Evolutionary conservation across 1,140 invertebrate genomes (phyloP), one percentile per base, ranked within the genome.

Genomic region (Doryteuthis pealeii): DNA sequence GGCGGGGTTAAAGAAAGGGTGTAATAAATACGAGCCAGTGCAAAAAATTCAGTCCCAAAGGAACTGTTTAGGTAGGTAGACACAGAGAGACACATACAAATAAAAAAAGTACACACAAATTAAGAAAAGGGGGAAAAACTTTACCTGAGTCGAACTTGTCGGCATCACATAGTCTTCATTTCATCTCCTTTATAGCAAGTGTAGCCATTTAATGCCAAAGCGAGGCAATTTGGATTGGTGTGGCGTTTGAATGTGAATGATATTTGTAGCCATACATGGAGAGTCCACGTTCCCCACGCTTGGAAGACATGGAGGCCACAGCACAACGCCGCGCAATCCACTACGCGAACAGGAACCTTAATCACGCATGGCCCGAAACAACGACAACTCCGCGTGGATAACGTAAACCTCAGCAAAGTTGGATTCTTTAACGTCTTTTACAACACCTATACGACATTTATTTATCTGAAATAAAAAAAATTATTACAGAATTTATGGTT

Each of bases 1-100:
- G 84, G 85, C 81, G 83, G 85, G 81, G 84, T 81, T 79, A 80
- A 75, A 81, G 80, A 81, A 79, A 76, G 81, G 83, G 82, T 80
- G 81, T 77, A 79, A 80, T 77, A 79, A 77, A 75, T 81, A 82
- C 78, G 79, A 79, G 71, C 77, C 73, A 70, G 66, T 31, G 26
- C 62, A 68, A 26, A 54, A 58, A 30, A 70, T 70, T 66, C 67
- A 33, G 62, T 33, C 40, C 40, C 77, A 67, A 33, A 58, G 54
- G 30, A 74, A 26, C 58, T 32, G 58, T 40, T 70, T 71, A 62
- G 54, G 35, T 35, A 69, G 62, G n/a, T 30, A 49, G 45, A n/a
- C n/a, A 54, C 33, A 72, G 45, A 76, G 33, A 58, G 67, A 43
- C 14, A 40, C 31, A 32, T 33, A 30, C 67, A 14, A 18, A 30